A percentile compares a stretch with the other conserved stretches of the same genome.
phyloP scores from a whole-genome alignment of 2,888 invertebrate genomes.

The Leistus spinibarbis region DNA sequence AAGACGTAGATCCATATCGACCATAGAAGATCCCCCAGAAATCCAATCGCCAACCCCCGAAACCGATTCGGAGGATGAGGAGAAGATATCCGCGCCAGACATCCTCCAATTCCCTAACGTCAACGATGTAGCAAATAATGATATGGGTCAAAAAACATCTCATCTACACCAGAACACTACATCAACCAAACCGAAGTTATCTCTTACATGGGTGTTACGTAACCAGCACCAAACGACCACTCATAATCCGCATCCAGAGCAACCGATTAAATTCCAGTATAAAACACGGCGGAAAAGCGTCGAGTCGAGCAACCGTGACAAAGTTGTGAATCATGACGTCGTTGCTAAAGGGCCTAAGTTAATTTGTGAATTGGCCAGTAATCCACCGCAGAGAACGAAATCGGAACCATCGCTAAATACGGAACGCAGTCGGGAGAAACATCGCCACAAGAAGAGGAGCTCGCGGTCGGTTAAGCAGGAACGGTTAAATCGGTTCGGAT shows the following conservation, averaged over 20 bases:
- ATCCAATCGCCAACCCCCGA: constrained; percentile 47
- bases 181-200: constrained; percentile 66
- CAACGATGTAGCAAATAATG: constrained; percentile 36
- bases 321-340: constrained; percentile 8
- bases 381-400: constrained; percentile 56
- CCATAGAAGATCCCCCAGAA: constrained; percentile 45
- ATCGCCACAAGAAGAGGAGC: constrained; percentile 58
- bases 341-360: constrained; percentile 44
- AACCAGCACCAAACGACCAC: constrained; percentile 58
- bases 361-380: constrained; percentile 44
- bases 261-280: constrained; percentile 57
- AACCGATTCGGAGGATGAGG: constrained; percentile 17
- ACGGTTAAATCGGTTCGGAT: constrained; percentile 67
- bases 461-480: constrained; percentile 42
- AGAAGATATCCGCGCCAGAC: constrained; percentile 12
- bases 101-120: not conserved
- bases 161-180: constrained; percentile 50
- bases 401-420: constrained; percentile 61
- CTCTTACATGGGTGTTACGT: constrained; percentile 76
- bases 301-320: constrained; percentile 32
- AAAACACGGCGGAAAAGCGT: constrained; percentile 51
- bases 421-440: constrained; percentile 59
- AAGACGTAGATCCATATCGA: constrained; percentile 51
- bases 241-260: constrained; percentile 52
- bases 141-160: constrained; percentile 64